phyloP scores from a whole-genome alignment of 2,113 vertebrate species.

The Mobula birostris region DNA sequence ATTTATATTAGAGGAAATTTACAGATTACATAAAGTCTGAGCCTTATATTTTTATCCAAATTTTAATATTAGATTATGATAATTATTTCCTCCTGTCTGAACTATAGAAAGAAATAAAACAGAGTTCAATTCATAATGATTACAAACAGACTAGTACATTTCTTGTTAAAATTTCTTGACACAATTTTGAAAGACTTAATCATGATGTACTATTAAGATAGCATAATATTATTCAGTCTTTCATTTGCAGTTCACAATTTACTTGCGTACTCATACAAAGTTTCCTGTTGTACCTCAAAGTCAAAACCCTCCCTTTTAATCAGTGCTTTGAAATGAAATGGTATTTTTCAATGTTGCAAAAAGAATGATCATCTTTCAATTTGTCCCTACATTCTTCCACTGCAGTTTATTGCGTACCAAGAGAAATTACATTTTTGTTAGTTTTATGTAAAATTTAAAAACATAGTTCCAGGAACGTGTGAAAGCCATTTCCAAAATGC shows the following conservation, averaged over 20 bases:
- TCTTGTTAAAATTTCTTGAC: not conserved
- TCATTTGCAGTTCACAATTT: constrained; percentile 1
- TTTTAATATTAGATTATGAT: not conserved
- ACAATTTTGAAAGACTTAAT: not conserved
- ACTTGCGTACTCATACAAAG: not conserved
- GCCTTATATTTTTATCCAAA: not conserved
- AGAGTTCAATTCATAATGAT: not conserved
- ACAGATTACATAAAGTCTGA: not conserved
- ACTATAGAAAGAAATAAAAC: not conserved
- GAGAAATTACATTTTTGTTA: not conserved
- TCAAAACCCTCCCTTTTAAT: not conserved
- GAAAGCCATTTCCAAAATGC: not conserved
- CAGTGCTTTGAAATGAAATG: not conserved
- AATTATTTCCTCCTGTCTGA: not conserved
- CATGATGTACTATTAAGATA: not conserved
- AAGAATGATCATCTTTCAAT: constrained; percentile 5
- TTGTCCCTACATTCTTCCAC: constrained; percentile 11
- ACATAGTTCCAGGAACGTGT: not conserved
- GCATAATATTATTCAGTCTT: not conserved
- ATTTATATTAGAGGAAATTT: not conserved
- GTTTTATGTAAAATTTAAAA: not conserved
- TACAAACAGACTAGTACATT: not conserved
- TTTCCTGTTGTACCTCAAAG: not conserved
- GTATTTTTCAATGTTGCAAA: not conserved
- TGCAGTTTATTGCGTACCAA: not conserved